Evolutionary conservation across 2,113 vertebrate species (phyloP), one percentile per base, ranked within the genome.

Genomic region (Fulmarus glacialis): DNA sequence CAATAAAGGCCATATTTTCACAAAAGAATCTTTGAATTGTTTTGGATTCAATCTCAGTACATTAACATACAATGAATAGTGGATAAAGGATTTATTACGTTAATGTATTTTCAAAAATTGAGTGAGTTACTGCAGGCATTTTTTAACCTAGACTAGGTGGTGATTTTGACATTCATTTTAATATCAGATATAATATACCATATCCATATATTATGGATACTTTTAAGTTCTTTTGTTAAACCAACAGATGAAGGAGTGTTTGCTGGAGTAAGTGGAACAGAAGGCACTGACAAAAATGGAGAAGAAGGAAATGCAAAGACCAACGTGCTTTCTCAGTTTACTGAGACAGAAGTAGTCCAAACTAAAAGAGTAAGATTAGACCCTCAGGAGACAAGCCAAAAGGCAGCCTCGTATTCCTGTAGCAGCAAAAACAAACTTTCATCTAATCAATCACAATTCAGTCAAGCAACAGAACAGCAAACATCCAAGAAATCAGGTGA

Each of bases 221-320:
- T 70, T 4, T 21, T 32, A 87, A 67, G 12, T 75, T 89, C 34
- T 91, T 62, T 92, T 95, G 48, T 93, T 91, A 95, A 98, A 96
- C 29, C 45, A 56, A 38, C 90, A 98, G 97, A 36, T 94, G 53
- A 92, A 38, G 56, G 58, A 73, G 66, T 70, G 43, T 75, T 71
- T 96, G 42, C n/a, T 89, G 74, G 38, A 89, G 36, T 70, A 80
- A 90, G 4, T 47, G 72, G 24, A 90, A 64, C 74, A 67, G 60
- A 93, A 94, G 77, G 9, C 71, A 47, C 71, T 52, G 86, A 90
- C 58, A 73, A 70, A 78, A 93, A 77, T 21, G 17, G 45, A 68
- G 67, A 88, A 83, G 90, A 84, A 87, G 50, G 11, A 48, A 73
- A 84, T 75, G 58, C 36, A 95, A 67, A 91, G 81, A 86, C 53